Base-by-base conservation (phyloP, 2,113 vertebrate species). In the Silurus asotus region DNA sequence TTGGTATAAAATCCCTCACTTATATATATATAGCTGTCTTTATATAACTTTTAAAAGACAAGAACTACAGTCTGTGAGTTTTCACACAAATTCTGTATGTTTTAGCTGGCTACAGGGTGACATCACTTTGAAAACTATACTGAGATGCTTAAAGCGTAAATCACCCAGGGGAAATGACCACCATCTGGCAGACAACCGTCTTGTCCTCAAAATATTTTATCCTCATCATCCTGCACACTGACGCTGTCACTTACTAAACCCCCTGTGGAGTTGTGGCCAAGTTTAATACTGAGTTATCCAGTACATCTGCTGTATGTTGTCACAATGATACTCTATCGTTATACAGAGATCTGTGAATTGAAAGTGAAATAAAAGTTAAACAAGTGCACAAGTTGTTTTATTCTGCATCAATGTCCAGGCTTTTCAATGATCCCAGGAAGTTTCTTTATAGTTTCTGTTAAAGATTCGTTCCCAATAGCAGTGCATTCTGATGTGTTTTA, bases 61-160 rank as follows among this genome's bases (percentile, higher is more conserved):
- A 59, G 28, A 20, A 37, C 55, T 25, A 79, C n/a, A 2, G 14
- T 56, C 7, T 58, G 15, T 17, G 28, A 79, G 77, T 9, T 13
- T 13, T 8, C n/a, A 11, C 1, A 5, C 49, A 37, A 77, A 20
- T 6, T n/a, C 72, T 62, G 20, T 76, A 11, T 0, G 23, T 48
- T 15, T 19, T n/a, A 4, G 45, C 69, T 75, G 7, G 10, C 37
- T 64, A 17, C 13, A 51, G n/a, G 70, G 55, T n/a, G 69, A 28
- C 45, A 45, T 84, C 14, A 51, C 83, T 76, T 51, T 84, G 61
- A 64, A 53, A 61, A 37, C 72, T 28, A 25, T 13, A 84, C 23
- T 62, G 64, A 69, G 4, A 28, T 19, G 62, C 67, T 9, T 82
- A 51, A 28, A 51, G 45, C 37, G 64, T 61, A 59, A 74, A 61